phyloP scores from a whole-genome alignment of 2,888 invertebrate species.

The Aleiodes testaceus region DNA sequence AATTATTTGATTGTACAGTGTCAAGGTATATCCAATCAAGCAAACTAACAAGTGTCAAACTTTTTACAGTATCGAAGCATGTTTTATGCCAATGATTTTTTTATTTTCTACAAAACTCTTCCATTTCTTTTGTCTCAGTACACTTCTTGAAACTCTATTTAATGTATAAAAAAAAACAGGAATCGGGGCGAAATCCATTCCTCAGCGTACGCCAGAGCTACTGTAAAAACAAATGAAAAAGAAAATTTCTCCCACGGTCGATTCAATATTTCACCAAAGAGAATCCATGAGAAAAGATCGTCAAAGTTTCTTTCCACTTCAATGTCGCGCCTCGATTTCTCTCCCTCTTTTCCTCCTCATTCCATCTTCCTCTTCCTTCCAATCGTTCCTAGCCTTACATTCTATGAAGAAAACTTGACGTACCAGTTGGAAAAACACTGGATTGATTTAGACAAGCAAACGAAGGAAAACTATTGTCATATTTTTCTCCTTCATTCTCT shows the following conservation, averaged over 20 bases:
- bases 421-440: slow-evolving; percentile 15
- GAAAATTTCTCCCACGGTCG: slow-evolving; percentile 39
- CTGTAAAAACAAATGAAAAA: slow-evolving; percentile 51
- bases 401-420: slow-evolving; percentile 25
- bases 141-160: slow-evolving; percentile 43
- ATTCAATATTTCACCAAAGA: slow-evolving; percentile 53
- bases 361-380: slow-evolving; percentile 14
- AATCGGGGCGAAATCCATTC: slow-evolving; percentile 47
- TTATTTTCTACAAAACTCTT: slow-evolving; percentile 9
- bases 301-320: slow-evolving; percentile 39
- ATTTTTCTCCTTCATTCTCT: not conserved
- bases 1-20: slow-evolving; percentile 19
- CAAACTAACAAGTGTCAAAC: slow-evolving; percentile 44
- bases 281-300: slow-evolving; percentile 41
- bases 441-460: slow-evolving; percentile 24
- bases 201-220: slow-evolving; percentile 26
- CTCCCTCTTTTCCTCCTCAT: not conserved
- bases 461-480: not conserved
- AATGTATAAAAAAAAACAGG: slow-evolving; percentile 38
- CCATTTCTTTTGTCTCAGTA: slow-evolving; percentile 20
- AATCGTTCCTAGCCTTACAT: slow-evolving; percentile 17
- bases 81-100: slow-evolving; percentile 4
- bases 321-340: slow-evolving; percentile 19
- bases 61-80: slow-evolving; percentile 20
- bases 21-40: slow-evolving; percentile 16